These are phyloP conservation scores for Actinostola sp. DNA, from an alignment of 92 coral and sea anemone genomes.

Conservation along the genomic window DNA sequence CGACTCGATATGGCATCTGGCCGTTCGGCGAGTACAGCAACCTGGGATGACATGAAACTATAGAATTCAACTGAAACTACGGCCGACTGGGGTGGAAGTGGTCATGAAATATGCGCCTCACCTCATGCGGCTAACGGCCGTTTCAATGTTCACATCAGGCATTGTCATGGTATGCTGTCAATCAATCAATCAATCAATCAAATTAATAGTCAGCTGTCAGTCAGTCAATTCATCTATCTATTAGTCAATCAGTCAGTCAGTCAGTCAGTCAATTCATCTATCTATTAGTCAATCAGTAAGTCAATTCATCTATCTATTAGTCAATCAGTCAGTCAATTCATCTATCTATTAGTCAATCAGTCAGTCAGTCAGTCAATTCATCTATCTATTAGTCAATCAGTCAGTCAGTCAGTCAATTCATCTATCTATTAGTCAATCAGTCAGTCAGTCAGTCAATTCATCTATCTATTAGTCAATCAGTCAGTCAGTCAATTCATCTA, in stretches of 20 bases:
- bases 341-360: too few relatives aligned
- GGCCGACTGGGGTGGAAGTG: too few relatives aligned
- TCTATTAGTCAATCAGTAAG: not conserved
- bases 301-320: too few relatives aligned
- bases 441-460: too few relatives aligned
- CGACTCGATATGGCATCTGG: constrained; percentile 33
- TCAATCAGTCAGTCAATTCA: too few relatives aligned
- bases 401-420: too few relatives aligned
- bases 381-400: too few relatives aligned
- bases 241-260: too few relatives aligned
- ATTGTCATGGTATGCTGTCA: constrained; percentile 41
- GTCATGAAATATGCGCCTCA: constrained; percentile 11
- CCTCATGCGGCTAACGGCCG: constrained; percentile 85
- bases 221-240: not conserved
- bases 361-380: too few relatives aligned
- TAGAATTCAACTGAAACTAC: not conserved
- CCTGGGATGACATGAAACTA: not conserved
- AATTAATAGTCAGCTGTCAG: not conserved
- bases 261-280: not conserved
- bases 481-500: too few relatives aligned
- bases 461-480: too few relatives aligned
- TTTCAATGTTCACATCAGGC: constrained; percentile 71
- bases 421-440: too few relatives aligned
- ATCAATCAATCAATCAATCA: not conserved
- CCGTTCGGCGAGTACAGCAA: constrained; percentile 40